phyloP scores from a whole-genome alignment of 2,113 vertebrate genomes.

The Neodon shergylaensis region DNA sequence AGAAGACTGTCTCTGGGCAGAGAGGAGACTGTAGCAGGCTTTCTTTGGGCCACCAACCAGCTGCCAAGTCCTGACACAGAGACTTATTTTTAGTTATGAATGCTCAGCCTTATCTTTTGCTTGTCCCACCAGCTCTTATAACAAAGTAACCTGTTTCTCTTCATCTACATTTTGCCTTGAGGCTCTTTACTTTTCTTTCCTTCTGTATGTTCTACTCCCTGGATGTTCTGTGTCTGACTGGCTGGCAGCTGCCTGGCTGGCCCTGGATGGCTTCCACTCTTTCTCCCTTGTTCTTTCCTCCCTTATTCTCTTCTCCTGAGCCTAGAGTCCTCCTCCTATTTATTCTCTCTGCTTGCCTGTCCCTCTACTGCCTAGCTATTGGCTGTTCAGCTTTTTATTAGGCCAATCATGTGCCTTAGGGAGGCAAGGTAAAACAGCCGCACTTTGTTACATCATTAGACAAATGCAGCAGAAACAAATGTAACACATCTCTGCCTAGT shows the following conservation, averaged over 20 bases:
- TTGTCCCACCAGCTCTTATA: not conserved
- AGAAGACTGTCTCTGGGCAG: too few relatives aligned
- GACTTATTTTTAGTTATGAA: not conserved
- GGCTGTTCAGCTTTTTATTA: not conserved
- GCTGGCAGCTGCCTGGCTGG: not conserved
- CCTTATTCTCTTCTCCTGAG: not conserved
- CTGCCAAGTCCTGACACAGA: not conserved
- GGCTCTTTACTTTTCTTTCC: not conserved
- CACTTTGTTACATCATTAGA: not conserved
- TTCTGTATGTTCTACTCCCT: not conserved
- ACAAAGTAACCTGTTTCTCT: not conserved
- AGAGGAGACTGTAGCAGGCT: not conserved
- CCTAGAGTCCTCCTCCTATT: not conserved
- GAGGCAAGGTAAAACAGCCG: not conserved
- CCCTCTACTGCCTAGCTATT: not conserved
- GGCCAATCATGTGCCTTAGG: not conserved
- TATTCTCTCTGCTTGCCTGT: not conserved
- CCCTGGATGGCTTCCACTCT: accelerated
- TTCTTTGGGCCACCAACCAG: not conserved
- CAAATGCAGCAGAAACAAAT: too few relatives aligned
- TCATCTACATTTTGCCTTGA: not conserved
- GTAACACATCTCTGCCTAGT: not conserved
- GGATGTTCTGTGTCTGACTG: not conserved
- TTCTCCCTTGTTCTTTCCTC: not conserved
- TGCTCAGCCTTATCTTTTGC: not conserved